Base-by-base conservation (phyloP, 2,888 invertebrate genomes). In the Latrodectus hesperus region DNA sequence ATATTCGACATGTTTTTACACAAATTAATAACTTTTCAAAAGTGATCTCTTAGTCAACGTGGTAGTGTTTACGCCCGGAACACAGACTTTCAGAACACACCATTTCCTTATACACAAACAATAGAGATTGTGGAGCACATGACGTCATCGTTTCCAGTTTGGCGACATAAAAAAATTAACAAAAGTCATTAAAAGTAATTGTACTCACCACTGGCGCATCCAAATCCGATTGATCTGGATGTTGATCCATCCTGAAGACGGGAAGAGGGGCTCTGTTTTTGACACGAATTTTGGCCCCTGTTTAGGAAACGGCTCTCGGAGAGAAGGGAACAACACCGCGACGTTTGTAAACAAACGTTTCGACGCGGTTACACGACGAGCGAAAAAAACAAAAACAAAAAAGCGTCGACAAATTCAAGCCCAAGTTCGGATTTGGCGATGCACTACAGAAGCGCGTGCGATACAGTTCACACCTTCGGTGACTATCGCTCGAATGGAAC, bases 201-300 rank as follows among this genome's bases (percentile, higher is more conserved):
- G n/a, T 51, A 88, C 90, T 90, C 64, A 90, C 90, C 89, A 89
- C 84, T 64, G 81, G 89, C 17, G 83, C 89, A 74, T 90, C 90
- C 84, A 89, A 81, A 80, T 89, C 89, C 67, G 88, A 73, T 53
- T 72, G 17, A n/a, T 75, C 76, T 88, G 88, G 88, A 82, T 84
- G 81, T 53, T 67, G 65, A 82, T 90, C 90, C 90, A 90, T 90
- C 89, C 90, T 89, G 80, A 88, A 88, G 82, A 88, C 84, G 67
- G 90, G 90, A 86, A 90, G 89, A 55, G 90, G 90, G 67, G 89
- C 90, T 90, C 89, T 85, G 80, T 90, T 90, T 90, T 90, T 90
- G 89, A 90, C 90, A 79, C 90, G 90, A 90, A 90, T 90, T 89
- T 90, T 90, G 90, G 87, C 84, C 84, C 84, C 82, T 85, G 79